Percentiles rank a stretch among this genome's conserved stretches.
These are phyloP conservation scores for Gambusia holbrooki DNA, from an alignment of 2,113 vertebrate species.

Conservation along the genomic window DNA sequence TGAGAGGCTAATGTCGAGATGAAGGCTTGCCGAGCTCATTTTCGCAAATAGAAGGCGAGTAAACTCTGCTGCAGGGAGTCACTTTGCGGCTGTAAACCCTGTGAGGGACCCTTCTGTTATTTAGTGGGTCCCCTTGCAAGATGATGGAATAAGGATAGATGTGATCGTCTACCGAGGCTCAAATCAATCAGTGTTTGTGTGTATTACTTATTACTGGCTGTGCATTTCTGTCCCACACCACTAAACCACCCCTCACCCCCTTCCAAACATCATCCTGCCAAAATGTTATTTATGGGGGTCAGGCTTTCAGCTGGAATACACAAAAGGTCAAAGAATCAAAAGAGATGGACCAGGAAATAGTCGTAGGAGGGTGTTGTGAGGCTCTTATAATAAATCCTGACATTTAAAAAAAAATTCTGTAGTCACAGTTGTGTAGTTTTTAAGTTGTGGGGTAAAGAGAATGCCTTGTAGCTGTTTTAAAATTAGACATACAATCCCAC, in stretches of 20 bases:
- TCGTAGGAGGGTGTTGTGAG: not conserved
- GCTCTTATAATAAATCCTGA: not conserved
- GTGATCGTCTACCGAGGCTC: slow-evolving; percentile 73
- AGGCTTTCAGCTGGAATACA: slow-evolving; percentile 76
- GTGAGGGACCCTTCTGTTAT: slow-evolving; percentile 58
- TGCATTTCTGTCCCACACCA: slow-evolving; percentile 78
- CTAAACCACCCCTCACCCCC: not conserved
- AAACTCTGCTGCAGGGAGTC: not conserved
- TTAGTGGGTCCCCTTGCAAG: slow-evolving; percentile 67
- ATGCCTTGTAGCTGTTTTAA: not conserved
- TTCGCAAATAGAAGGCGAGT: not conserved
- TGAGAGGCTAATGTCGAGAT: slow-evolving; percentile 39
- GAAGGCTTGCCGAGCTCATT: slow-evolving; percentile 28
- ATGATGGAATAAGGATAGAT: slow-evolving; percentile 86
- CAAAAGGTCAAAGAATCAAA: slow-evolving; percentile 79
- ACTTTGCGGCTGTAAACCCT: slow-evolving; percentile 31
- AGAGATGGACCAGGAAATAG: slow-evolving; percentile 24
- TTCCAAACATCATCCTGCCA: slow-evolving; percentile 22
- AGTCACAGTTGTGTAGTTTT: not conserved
- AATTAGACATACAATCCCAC: not conserved
- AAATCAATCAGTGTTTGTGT: slow-evolving; percentile 87
- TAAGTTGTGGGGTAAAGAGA: not conserved
- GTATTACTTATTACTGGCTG: slow-evolving; percentile 86
- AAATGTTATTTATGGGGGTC: slow-evolving; percentile 81
- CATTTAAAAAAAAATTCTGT: not conserved